Conservation (phyloP, 37 sponge, comb jelly and placozoan genomes). For the Tethya wilhelma region DNA sequence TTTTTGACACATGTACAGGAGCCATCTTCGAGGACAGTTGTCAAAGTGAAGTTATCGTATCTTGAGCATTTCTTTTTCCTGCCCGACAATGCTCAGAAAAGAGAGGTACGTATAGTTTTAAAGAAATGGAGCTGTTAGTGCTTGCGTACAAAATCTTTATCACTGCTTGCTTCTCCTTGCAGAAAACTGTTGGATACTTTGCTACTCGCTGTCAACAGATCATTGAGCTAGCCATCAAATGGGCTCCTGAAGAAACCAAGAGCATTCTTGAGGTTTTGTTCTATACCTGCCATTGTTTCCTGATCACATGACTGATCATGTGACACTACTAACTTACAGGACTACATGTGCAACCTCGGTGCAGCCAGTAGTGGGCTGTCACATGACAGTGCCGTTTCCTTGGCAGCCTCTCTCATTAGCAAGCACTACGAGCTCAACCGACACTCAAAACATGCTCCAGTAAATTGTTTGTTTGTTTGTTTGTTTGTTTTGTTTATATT, state of each 20-base stretch:
- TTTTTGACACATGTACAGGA: conserved; percentile 25
- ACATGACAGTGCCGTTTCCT: conserved; percentile 63
- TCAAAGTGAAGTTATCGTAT: conserved; percentile 42
- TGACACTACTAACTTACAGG: conserved; percentile 14
- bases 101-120: conserved; percentile 52
- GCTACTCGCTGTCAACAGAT: conserved; percentile 71
- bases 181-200: conserved; percentile 73
- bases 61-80: conserved; percentile 35
- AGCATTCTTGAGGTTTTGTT: conserved; percentile 51
- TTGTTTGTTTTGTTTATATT: conserved; percentile 7
- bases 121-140: neutral
- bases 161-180: neutral
- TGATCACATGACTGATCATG: neutral
- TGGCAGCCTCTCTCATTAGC: conserved; percentile 57
- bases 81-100: conserved; percentile 56
- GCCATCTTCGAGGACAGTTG: conserved; percentile 2
- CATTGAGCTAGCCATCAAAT: conserved; percentile 63
- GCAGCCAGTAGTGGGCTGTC: conserved; percentile 17
- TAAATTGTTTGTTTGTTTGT: conserved; percentile 34
- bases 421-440: conserved; percentile 39
- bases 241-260: conserved; percentile 63
- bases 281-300: neutral
- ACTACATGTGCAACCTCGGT: conserved; percentile 31
- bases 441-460: conserved; percentile 37
- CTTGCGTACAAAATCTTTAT: neutral